Percentiles rank a stretch among this genome's conserved stretches.
Conservation (phyloP, 2,113 vertebrate species). For the Conger conger region DNA sequence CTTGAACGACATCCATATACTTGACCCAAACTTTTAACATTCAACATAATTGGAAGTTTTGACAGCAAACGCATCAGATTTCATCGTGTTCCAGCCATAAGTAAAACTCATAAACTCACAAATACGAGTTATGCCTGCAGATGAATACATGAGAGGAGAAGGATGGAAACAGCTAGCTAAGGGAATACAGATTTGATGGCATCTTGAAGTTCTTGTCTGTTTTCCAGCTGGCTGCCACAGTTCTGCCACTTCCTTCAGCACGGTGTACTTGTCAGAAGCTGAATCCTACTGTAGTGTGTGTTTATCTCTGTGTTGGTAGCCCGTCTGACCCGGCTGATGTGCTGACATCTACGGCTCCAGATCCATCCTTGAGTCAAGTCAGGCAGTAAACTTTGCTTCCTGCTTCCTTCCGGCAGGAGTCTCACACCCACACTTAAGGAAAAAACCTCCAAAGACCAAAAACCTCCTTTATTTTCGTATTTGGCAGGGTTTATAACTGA, state of each 20-base stretch:
- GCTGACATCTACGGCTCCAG: conserved; percentile 2
- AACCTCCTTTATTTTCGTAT: background rate
- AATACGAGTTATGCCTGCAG: background rate
- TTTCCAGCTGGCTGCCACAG: background rate
- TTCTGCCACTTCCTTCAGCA: conserved; percentile 13
- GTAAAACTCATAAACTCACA: background rate
- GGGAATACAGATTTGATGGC: background rate
- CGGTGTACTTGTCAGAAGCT: background rate
- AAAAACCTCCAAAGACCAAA: background rate
- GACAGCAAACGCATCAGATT: background rate
- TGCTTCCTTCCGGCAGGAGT: background rate
- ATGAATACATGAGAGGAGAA: background rate
- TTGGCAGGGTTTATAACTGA: background rate
- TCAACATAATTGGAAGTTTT: background rate
- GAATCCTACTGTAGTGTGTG: background rate
- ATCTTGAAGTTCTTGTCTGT: background rate
- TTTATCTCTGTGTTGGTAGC: conserved; percentile 16
- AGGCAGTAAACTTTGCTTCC: conserved; percentile 15
- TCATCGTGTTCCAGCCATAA: background rate
- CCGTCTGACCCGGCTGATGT: background rate
- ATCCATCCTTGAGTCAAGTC: conserved; percentile 18
- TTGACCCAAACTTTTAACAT: background rate
- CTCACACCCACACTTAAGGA: background rate
- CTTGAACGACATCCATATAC: too few relatives aligned
- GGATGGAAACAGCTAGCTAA: background rate